phyloP scores from a whole-genome alignment of 2,888 invertebrate genomes.

The Ectobius pallidus region DNA sequence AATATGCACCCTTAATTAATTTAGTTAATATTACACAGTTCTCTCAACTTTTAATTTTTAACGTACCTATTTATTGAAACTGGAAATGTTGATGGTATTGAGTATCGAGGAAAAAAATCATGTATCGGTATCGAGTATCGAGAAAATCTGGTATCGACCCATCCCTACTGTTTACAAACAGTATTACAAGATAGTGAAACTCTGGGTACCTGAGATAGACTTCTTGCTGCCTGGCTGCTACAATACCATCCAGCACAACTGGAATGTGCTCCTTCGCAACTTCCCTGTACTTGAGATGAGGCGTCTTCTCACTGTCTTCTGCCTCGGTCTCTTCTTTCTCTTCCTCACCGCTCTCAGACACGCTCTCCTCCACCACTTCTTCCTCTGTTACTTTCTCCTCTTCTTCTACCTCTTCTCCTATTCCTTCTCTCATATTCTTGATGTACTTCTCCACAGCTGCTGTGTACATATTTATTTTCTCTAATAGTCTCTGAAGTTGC shows the following conservation, averaged over 20 bases:
- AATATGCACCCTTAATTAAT: no score
- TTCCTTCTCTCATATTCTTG: not conserved
- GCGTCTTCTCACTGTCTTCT: no score
- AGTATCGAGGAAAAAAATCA: no score
- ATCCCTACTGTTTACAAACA: no score
- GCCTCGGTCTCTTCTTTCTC: not conserved
- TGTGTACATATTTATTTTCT: slow-evolving; percentile 55
- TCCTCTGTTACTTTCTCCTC: not conserved
- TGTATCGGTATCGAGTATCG: no score
- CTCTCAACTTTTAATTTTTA: no score
- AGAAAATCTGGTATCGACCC: no score
- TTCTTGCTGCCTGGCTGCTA: slow-evolving; percentile 68
- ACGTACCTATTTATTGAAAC: no score
- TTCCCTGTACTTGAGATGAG: not conserved
- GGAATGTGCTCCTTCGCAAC: slow-evolving; percentile 48
- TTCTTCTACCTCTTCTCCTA: not conserved
- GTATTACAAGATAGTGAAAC: no score
- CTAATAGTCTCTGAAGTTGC: slow-evolving; percentile 51
- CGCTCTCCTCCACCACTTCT: slow-evolving; percentile 48
- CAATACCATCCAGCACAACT: slow-evolving; percentile 56
- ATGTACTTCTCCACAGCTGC: slow-evolving; percentile 57
- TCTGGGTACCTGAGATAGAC: slow-evolving; percentile 64
- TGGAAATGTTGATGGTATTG: no score
- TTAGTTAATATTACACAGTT: no score
- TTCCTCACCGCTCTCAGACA: slow-evolving; percentile 50